Conservation (phyloP, 2,113 vertebrate species). For the Monarcha castaneiventris region DNA sequence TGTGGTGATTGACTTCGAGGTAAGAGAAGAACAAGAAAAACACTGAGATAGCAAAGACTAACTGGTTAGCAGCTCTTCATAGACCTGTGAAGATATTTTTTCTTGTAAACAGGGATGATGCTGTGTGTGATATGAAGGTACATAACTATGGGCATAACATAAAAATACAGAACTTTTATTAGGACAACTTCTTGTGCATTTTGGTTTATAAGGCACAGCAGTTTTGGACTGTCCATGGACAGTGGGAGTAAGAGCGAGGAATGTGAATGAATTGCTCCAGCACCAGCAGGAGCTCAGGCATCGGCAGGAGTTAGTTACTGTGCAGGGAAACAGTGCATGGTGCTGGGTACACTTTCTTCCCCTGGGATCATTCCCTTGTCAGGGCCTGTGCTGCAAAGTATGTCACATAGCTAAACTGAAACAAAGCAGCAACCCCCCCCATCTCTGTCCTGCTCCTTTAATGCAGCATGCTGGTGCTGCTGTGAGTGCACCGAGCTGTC, state of each 20-base stretch:
- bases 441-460: background rate
- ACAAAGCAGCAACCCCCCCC: background rate
- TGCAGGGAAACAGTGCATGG: background rate
- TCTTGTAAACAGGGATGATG: background rate
- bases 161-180: background rate
- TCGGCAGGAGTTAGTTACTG: background rate
- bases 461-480: accelerated
- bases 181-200: background rate
- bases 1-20: conserved; percentile 81
- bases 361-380: background rate
- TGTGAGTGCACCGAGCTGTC: background rate
- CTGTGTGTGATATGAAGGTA: background rate
- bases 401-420: background rate
- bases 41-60: background rate
- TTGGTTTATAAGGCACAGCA: accelerated
- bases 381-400: background rate
- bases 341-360: background rate
- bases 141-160: background rate
- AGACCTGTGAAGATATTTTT: background rate
- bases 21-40: conserved; percentile 38
- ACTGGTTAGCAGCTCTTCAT: background rate
- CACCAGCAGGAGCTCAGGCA: background rate
- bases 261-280: accelerated
- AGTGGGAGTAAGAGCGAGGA: background rate
- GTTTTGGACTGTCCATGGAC: background rate